Evolutionary conservation across 2,888 invertebrate genomes (phyloP), one percentile per base, ranked within the genome.

Genomic region (Pristionchus japonicus): DNA sequence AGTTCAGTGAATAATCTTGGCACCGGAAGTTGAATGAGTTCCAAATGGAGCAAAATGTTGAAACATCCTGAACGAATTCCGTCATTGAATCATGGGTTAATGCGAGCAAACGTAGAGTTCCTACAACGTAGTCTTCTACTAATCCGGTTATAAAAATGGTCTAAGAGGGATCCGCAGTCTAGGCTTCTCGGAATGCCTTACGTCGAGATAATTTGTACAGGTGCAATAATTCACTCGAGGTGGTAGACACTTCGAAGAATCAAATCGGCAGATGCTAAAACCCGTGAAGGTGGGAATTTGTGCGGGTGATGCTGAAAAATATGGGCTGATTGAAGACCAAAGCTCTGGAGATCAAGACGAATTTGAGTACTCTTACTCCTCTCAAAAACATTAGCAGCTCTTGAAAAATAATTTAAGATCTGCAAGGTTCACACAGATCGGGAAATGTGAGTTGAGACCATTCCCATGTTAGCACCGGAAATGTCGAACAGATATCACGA

Each of bases 1-100:
- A 77, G 77, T 77, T 77, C 77, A 40, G 77, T 77, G 77, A 77
- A n/a, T n/a, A n/a, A n/a, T n/a, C n/a, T n/a, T n/a, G n/a, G n/a
- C n/a, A n/a, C n/a, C n/a, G n/a, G n/a, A n/a, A n/a, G n/a, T n/a
- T n/a, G n/a, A n/a, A n/a, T n/a, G n/a, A n/a, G n/a, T n/a, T 20
- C 23, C 20, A 47, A 52, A 17, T 52, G 3, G 52, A 52, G 17
- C 52, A 52, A 52, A 52, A 52, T 52, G 52, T 20, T n/a, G 57
- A 57, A 57, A 57, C 57, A 57, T 57, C 57, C 23, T 6, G 57
- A n/a, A 23, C 57, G n/a, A 20, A 57, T 9, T 3, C n/a, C 57
- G 57, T 23, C n/a, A 57, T 57, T n/a, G 57, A 57, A 23, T 57
- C 9, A 57, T n/a, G 23, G n/a, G 23, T n/a, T 57, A 57, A 57